phyloP scores from a whole-genome alignment of 2,113 vertebrate species.

The Coptodon rendalli region DNA sequence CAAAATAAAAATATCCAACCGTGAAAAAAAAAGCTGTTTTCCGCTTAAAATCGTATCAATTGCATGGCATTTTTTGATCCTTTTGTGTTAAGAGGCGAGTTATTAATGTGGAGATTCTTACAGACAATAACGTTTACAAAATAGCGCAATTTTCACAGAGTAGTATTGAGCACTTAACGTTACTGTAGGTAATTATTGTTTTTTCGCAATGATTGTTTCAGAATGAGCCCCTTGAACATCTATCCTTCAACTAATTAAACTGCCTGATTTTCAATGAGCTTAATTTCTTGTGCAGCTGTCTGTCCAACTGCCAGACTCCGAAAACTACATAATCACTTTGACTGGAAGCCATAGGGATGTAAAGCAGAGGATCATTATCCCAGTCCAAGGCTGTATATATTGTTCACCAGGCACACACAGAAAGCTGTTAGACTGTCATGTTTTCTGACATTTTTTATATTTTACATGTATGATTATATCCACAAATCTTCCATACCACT shows the following conservation, averaged over 20 bases:
- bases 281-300: slow-evolving; percentile 47
- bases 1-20: neutral
- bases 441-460: neutral
- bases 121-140: neutral
- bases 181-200: slow-evolving; percentile 12
- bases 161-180: slow-evolving; percentile 14
- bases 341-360: slow-evolving; percentile 35
- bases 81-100: neutral
- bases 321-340: slow-evolving; percentile 36
- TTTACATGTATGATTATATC: neutral
- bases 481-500: neutral
- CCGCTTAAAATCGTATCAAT: neutral
- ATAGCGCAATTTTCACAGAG: neutral
- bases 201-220: slow-evolving; percentile 10
- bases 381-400: neutral
- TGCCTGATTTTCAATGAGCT: slow-evolving; percentile 15
- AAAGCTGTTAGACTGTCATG: neutral
- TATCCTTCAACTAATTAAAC: slow-evolving; percentile 44
- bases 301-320: slow-evolving; percentile 39
- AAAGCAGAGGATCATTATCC: slow-evolving; percentile 39
- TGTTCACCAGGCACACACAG: neutral
- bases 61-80: neutral
- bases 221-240: slow-evolving; percentile 8
- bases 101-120: neutral
- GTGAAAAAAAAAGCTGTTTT: neutral